A percentile compares a stretch with the other conserved stretches of the same genome.
Conservation (phyloP, 2,113 vertebrate species). For the Poecile atricapillus region DNA sequence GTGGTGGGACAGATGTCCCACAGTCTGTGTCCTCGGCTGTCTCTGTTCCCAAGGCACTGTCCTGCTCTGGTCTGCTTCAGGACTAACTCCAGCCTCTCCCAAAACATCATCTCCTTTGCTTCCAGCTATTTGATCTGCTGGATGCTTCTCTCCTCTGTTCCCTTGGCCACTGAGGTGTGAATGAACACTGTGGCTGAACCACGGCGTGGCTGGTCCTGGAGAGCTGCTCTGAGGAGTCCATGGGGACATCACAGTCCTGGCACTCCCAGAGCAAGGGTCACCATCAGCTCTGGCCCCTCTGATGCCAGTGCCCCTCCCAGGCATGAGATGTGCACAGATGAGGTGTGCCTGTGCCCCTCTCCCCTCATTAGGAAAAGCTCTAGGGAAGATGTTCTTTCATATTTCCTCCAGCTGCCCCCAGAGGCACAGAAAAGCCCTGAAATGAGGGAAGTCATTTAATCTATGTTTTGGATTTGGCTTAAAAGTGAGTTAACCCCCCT, state of each 20-base stretch:
- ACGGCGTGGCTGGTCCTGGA: not conserved
- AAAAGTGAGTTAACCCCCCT: not conserved
- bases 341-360: not conserved
- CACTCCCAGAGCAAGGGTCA: not conserved
- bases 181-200: not conserved
- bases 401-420: not conserved
- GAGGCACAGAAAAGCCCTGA: not conserved
- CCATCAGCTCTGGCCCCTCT: not conserved
- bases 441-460: slow-evolving; percentile 39
- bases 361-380: not conserved
- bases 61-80: not conserved
- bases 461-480: slow-evolving; percentile 10
- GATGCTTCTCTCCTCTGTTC: not conserved
- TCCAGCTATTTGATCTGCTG: not conserved
- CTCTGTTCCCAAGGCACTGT: not conserved
- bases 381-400: not conserved
- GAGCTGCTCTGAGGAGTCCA: not conserved
- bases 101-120: not conserved
- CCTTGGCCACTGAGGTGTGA: fast-evolving
- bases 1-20: not conserved
- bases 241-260: fast-evolving
- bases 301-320: not conserved
- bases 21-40: not conserved
- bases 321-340: not conserved
- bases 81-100: not conserved